A percentile compares a stretch with the other conserved stretches of the same genome.
phyloP scores from a whole-genome alignment of 2,888 invertebrate species.

The Caradrina clavipalpis region DNA sequence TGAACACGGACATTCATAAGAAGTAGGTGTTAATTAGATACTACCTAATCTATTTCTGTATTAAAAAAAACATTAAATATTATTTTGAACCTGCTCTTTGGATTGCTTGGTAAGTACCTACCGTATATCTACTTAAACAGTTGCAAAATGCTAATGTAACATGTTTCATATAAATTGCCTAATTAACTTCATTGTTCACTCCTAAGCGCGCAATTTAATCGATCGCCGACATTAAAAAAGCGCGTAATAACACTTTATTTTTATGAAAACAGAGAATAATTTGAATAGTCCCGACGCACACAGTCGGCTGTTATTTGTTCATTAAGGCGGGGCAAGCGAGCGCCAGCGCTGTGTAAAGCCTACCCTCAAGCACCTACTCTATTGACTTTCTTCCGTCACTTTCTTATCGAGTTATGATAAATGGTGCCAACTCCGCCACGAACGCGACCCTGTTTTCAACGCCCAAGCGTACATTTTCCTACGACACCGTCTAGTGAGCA shows the following conservation, averaged over 20 bases:
- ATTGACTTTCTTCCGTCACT: conserved; percentile 91
- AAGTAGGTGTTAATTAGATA: neutral
- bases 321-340: conserved; percentile 79
- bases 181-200: conserved; percentile 57
- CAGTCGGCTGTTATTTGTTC: conserved; percentile 78
- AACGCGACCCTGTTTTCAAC: conserved; percentile 68
- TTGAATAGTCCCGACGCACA: conserved; percentile 68
- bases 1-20: neutral
- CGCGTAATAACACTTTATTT: conserved; percentile 68
- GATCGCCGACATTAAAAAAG: conserved; percentile 60
- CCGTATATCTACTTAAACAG: conserved; percentile 11
- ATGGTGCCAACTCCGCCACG: conserved; percentile 70
- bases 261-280: conserved; percentile 68
- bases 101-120: conserved; percentile 3
- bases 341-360: conserved; percentile 79
- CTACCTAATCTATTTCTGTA: neutral
- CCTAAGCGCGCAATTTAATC: conserved; percentile 52
- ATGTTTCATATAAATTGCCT: conserved; percentile 50
- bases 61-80: conserved; percentile 1
- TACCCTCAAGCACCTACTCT: conserved; percentile 89
- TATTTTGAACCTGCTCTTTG: conserved; percentile 2
- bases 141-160: conserved; percentile 44
- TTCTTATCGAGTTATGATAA: conserved; percentile 90
- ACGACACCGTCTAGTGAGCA: conserved; percentile 70
- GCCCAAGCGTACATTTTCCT: conserved; percentile 70